Percentiles rank a stretch among this genome's conserved stretches.
phyloP scores from a whole-genome alignment of 1,140 invertebrate species.

The Lepidurus apus region DNA sequence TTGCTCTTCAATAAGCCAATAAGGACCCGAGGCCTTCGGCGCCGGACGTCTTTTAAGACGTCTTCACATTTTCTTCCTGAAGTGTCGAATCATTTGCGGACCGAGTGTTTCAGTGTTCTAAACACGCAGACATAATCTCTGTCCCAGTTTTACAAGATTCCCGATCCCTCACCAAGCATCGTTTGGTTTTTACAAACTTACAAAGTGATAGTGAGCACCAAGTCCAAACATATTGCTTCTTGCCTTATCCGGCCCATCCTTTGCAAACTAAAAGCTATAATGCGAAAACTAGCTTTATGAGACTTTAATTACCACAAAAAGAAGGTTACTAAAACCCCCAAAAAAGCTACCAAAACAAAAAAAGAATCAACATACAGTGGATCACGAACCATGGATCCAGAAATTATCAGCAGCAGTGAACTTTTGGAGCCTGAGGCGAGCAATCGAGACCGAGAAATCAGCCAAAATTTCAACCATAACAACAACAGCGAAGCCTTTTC shows the following conservation, averaged over 20 bases:
- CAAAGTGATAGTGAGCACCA: no score
- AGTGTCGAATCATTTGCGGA: conserved; percentile 8
- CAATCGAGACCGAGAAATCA: not conserved
- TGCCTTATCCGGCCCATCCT: no score
- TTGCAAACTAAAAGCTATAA: no score
- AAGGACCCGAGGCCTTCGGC: not conserved
- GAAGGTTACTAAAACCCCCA: not conserved
- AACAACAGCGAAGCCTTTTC: not conserved
- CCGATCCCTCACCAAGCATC: no score
- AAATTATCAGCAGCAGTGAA: not conserved
- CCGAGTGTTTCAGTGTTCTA: not conserved
- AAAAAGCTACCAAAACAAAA: not conserved
- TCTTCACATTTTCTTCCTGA: conserved; percentile 2
- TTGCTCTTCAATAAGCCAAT: conserved; percentile 16
- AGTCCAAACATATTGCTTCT: no score
- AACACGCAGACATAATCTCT: not conserved
- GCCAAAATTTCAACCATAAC: not conserved
- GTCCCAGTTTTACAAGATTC: not conserved
- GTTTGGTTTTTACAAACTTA: no score
- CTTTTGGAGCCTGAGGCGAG: not conserved
- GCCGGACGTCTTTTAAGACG: not conserved
- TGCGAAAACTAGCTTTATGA: not conserved
- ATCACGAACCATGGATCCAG: not conserved
- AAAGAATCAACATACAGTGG: not conserved
- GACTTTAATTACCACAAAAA: not conserved